These are phyloP conservation scores for Orchestia grillus DNA, from an alignment of 1,140 invertebrate genomes.

Conservation along the genomic window DNA sequence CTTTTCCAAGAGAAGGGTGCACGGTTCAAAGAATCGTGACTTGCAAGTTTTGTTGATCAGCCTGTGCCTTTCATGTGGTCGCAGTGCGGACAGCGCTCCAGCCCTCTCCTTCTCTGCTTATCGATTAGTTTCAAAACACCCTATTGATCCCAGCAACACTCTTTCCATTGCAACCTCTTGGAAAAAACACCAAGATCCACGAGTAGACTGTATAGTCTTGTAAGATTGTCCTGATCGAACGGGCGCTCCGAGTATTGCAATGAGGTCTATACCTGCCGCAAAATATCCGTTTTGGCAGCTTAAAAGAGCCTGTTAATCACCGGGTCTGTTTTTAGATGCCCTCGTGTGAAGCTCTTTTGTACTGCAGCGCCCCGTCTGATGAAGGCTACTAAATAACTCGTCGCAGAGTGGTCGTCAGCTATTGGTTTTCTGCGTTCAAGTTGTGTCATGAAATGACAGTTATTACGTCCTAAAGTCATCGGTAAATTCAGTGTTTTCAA, in stretches of 20 bases:
- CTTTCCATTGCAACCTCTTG: neutral
- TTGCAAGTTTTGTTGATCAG: slow-evolving; percentile 8
- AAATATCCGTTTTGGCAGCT: neutral
- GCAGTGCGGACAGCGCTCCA: neutral
- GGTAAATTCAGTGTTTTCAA: neutral
- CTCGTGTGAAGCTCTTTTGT: neutral
- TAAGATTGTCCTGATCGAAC: neutral
- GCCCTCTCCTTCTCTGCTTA: neutral
- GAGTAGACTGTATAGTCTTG: neutral
- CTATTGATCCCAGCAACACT: slow-evolving; percentile 7
- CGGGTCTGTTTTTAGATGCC: neutral
- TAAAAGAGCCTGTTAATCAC: neutral
- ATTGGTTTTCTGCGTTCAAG: neutral
- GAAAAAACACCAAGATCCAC: neutral
- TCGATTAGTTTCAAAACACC: slow-evolving; percentile 8
- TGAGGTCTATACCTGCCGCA: neutral
- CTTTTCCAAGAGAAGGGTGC: neutral
- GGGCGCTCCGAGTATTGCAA: neutral
- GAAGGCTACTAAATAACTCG: neutral
- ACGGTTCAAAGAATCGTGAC: slow-evolving; percentile 7
- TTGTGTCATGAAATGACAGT: neutral
- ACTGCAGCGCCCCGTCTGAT: neutral
- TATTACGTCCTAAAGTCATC: neutral
- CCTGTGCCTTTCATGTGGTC: neutral
- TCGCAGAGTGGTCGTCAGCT: neutral